These are phyloP conservation scores for Protobothrops mucrosquamatus DNA, from an alignment of 2,113 vertebrate genomes.

Conservation along the genomic window DNA sequence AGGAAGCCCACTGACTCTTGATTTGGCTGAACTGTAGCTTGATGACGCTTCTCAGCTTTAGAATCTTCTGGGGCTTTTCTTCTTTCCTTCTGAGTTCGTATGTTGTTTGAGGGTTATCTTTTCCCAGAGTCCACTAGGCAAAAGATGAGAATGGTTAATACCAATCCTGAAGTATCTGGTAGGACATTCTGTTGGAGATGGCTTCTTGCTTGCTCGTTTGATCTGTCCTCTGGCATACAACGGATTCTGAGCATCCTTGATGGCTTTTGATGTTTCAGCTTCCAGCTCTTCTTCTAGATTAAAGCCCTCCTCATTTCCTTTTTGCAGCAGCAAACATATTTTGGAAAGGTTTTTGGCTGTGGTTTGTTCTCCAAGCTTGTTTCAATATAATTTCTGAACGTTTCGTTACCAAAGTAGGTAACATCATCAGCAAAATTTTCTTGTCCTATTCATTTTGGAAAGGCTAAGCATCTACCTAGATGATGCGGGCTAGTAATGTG, in stretches of 20 bases:
- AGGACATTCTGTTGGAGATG: neutral
- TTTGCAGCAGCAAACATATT: neutral
- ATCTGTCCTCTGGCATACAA: neutral
- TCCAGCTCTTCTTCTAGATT: neutral
- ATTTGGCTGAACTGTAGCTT: neutral
- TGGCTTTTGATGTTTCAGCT: neutral
- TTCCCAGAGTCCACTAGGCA: neutral
- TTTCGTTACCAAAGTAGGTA: too few relatives aligned
- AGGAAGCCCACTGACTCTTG: neutral
- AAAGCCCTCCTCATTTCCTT: neutral
- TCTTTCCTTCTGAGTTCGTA: neutral
- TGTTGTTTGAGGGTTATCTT: slow-evolving; percentile 30
- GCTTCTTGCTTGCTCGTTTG: neutral
- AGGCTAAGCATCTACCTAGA: neutral
- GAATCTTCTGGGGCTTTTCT: neutral
- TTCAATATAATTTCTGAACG: too few relatives aligned
- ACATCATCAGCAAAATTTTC: too few relatives aligned
- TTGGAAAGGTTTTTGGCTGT: too few relatives aligned
- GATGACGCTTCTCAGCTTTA: neutral
- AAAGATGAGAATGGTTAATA: neutral
- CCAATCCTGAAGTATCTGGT: neutral
- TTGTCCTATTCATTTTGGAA: neutral
- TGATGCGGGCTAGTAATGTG: neutral
- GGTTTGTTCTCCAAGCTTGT: too few relatives aligned
- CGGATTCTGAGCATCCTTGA: neutral